Evolutionary conservation across 2,797 vertebrate species (phyloP), one percentile per base, ranked within the genome.

Genomic region (Phyllotis vaccarum): DNA sequence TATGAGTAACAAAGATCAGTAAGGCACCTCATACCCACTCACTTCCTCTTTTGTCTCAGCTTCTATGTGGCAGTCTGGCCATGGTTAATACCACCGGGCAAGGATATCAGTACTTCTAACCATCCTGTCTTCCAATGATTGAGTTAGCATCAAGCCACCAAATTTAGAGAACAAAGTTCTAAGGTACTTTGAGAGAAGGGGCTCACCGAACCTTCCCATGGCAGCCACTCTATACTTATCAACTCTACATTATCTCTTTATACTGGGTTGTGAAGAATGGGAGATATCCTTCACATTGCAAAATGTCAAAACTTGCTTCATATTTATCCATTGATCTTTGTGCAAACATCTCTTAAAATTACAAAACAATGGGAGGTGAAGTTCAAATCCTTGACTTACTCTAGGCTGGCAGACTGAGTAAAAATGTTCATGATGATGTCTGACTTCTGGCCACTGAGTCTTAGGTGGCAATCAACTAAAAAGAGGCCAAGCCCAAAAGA

Each of bases 11-110:
- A 52, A 93, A 37, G 24, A 29, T 78, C 37, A 54, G 7, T 31
- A 68, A 60, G 24, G 4, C 16, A 14, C 49, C 17, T 5, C 1
- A 8, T 11, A 1, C 1, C 0, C 16, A 27, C 10, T 24, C 19
- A 3, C n/a, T 54, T 81, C 66, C 60, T 83, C 19, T 37, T 21
- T 34, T 24, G 46, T 46, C 83, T 89, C 29, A 75, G 27, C 60
- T 68, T 80, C 40, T 34, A 2, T 10, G 6, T 14, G 21, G 74
- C 21, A 76, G 52, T 27, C 21, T 43, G 29, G 58, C 6, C 16
- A 5, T 29, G 16, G 70, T 75, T 49, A 52, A 64, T 37, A 22
- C 2, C 7, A 46, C 46, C n/a, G 60, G 54, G 24, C 2, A 27
- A 31, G 29, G 17, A 58, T 81, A 12, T 54, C n/a, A 68, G 40